Base-by-base conservation (phyloP, 2,113 vertebrate species). In the Cichladusa arquata region DNA sequence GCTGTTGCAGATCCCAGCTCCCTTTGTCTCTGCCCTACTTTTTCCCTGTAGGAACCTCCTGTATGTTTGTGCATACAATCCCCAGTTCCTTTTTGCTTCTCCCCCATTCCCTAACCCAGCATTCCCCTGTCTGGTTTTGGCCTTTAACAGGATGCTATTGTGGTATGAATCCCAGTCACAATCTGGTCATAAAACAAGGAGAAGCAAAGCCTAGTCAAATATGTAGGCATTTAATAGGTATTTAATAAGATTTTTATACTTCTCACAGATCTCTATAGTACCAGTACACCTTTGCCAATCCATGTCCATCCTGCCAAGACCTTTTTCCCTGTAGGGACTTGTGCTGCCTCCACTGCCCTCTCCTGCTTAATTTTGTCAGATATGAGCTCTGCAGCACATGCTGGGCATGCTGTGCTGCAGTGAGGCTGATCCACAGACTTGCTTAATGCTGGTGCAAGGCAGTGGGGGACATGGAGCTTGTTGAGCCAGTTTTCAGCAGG, bases 381-480 rank as follows among this genome's bases (percentile, higher is more conserved):
- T 23, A 36, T 12, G 42, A 81, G 33, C 38, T 48, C 72, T 84
- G 69, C 31, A 67, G 48, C n/a, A 64, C 64, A 19, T 0, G 5
- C 17, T 19, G 64, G 0, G 2, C 62, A 16, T 0, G 5, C 24
- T 14, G 65, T 0, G 2, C 24, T 14, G 65, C 42, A 66, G 31
- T 66, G 64, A 11, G 14, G 42, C 42, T 6, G 0, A 84, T 26
- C 40, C 36, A 24, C 36, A 44, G 78, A 34, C 24, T 48, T 78
- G 45, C 71, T 48, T 29, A 7, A 19, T 9, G 11, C 18, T 77
- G 61, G 44, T 1, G 9, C 22, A 71, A 85, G 51, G 22, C 19
- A 17, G 25, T 0, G 1, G 56, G 53, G 14, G 2, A 14, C 45
- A 23, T 45, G 34, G 38, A 53, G 9, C 14, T 84, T 71, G 14